These are phyloP conservation scores for Sarcophaga peregrina DNA, from an alignment of 1,140 invertebrate genomes.

Conservation along the genomic window DNA sequence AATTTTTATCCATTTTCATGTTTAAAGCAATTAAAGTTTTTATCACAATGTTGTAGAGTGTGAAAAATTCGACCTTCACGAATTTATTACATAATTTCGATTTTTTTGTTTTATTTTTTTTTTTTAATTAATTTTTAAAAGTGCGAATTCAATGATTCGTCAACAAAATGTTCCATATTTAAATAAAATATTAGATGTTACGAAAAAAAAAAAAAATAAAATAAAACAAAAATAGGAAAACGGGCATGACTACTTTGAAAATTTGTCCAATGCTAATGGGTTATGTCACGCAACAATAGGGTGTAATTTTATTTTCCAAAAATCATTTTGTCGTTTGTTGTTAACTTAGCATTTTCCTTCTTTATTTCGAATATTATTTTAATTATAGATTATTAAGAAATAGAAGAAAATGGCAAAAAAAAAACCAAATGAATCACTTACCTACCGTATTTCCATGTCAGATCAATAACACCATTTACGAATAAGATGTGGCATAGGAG, in stretches of 20 bases:
- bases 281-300: conserved; percentile 34
- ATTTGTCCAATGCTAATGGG: conserved; percentile 18
- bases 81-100: not conserved
- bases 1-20: too few species aligned
- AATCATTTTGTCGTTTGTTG: not conserved
- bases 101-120: not conserved
- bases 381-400: not conserved
- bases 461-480: not conserved
- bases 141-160: conserved; percentile 20
- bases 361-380: conserved; percentile 12
- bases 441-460: conserved; percentile 10
- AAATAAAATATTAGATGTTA: too few species aligned
- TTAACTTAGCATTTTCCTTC: not conserved
- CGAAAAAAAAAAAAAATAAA: too few species aligned
- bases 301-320: conserved; percentile 3
- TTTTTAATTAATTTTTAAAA: not conserved
- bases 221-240: too few species aligned
- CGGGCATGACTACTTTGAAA: too few species aligned
- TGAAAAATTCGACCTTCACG: not conserved
- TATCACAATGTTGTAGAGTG: too few species aligned
- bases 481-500: too few species aligned
- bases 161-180: not conserved
- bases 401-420: not conserved
- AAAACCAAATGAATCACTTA: conserved; percentile 14
- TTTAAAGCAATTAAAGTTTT: too few species aligned